These are phyloP conservation scores for Myotis planiceps DNA, from an alignment of 2,797 vertebrate species.

Conservation along the genomic window DNA sequence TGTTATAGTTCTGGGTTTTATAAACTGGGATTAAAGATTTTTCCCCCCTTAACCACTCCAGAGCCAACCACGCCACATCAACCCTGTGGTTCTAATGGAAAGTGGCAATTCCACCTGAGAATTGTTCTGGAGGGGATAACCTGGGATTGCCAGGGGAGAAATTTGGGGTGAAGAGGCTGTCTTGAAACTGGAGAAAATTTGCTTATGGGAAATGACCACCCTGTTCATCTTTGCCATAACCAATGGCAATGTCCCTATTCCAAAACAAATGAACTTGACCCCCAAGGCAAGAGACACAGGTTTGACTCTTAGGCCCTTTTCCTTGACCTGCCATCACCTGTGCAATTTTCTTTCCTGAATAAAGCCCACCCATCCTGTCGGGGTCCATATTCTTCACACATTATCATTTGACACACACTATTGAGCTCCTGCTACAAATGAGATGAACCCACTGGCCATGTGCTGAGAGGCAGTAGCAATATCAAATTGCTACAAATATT, in stretches of 20 bases:
- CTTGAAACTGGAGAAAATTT: background rate
- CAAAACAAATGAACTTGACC: background rate
- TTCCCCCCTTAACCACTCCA: background rate
- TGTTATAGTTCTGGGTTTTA: background rate
- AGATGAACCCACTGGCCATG: background rate
- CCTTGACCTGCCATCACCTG: background rate
- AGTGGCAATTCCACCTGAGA: background rate
- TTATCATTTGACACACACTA: background rate
- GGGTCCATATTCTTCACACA: background rate
- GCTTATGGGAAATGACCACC: background rate
- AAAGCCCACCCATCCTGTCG: background rate
- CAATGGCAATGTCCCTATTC: background rate
- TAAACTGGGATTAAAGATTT: background rate
- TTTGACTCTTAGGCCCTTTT: background rate
- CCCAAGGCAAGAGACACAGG: background rate
- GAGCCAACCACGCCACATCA: background rate
- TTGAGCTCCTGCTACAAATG: background rate
- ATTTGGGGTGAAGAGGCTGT: background rate
- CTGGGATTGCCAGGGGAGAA: accelerated
- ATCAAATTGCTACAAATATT: background rate
- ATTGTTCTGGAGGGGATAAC: background rate
- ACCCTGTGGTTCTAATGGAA: background rate
- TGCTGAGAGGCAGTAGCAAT: background rate
- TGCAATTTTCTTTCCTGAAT: background rate
- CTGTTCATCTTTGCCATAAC: background rate